Percentiles rank a stretch among this genome's conserved stretches.
These are phyloP conservation scores for Vanessa tameamea DNA, from an alignment of 1,140 invertebrate genomes.

Conservation along the genomic window DNA sequence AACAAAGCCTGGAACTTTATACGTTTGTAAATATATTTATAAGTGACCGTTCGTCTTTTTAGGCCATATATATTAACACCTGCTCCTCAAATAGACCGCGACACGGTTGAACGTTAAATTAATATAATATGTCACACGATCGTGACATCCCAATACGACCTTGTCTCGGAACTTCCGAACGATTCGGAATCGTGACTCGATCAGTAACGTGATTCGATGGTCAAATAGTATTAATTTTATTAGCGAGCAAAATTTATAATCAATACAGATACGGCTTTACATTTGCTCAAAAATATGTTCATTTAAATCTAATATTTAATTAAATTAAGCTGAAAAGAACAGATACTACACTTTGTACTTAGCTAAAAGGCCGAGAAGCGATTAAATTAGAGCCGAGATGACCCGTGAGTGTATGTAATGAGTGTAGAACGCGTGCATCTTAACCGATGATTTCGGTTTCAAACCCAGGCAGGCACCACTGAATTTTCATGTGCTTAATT, in stretches of 20 bases:
- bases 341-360: too few species aligned
- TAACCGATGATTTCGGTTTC: too few species aligned
- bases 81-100: conserved; percentile 22
- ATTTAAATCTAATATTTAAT: too few species aligned
- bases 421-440: too few species aligned
- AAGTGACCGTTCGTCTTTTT: background rate
- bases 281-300: background rate
- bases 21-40: background rate
- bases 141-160: conserved; percentile 44
- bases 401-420: too few species aligned
- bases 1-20: background rate
- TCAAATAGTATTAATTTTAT: background rate
- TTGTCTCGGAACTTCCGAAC: conserved; percentile 41
- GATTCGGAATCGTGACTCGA: conserved; percentile 38
- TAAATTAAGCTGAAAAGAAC: too few species aligned
- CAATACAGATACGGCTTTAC: background rate
- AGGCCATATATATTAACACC: conserved; percentile 34
- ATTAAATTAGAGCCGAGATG: too few species aligned
- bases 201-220: conserved; percentile 23
- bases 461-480: too few species aligned
- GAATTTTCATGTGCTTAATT: too few species aligned
- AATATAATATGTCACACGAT: conserved; percentile 36
- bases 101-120: conserved; percentile 20
- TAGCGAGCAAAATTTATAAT: conserved; percentile 6
- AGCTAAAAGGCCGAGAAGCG: too few species aligned